phyloP scores from a whole-genome alignment of 2,888 invertebrate genomes.

The Phaonia tiefii region DNA sequence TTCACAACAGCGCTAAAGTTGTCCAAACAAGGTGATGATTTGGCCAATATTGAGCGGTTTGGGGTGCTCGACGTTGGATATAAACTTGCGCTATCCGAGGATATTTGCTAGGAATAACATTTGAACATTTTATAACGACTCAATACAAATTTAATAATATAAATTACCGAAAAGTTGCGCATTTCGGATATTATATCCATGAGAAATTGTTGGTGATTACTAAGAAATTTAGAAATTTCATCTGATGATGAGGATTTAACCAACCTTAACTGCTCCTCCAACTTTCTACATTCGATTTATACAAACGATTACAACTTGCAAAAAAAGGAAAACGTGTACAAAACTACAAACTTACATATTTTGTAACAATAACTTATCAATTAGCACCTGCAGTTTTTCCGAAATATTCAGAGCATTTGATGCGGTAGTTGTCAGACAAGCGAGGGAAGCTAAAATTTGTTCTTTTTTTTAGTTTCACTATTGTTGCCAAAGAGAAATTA shows the following conservation, averaged over 20 bases:
- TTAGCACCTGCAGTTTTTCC: conserved; percentile 76
- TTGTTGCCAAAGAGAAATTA: neutral
- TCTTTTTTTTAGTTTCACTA: neutral
- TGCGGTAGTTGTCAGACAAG: conserved; percentile 71
- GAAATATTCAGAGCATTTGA: conserved; percentile 72
- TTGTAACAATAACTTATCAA: conserved; percentile 75
- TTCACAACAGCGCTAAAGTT: conserved; percentile 60
- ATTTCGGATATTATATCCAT: conserved; percentile 78
- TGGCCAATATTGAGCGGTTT: conserved; percentile 70
- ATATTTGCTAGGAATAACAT: conserved; percentile 44
- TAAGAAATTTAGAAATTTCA: conserved; percentile 76
- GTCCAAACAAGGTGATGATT: conserved; percentile 32
- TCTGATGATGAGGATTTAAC: conserved; percentile 73
- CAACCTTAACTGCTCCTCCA: conserved; percentile 74
- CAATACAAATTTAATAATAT: neutral
- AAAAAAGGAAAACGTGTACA: neutral
- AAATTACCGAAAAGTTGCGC: conserved; percentile 76
- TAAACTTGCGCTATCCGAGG: conserved; percentile 64
- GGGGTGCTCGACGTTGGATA: conserved; percentile 78
- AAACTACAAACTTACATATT: conserved; percentile 73
- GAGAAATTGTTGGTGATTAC: conserved; percentile 76
- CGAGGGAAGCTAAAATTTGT: conserved; percentile 70
- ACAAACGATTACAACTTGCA: neutral
- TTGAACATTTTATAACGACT: neutral
- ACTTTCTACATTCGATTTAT: conserved; percentile 70